Conservation (phyloP, 2,888 invertebrate species). For the Sisyra terminalis region DNA sequence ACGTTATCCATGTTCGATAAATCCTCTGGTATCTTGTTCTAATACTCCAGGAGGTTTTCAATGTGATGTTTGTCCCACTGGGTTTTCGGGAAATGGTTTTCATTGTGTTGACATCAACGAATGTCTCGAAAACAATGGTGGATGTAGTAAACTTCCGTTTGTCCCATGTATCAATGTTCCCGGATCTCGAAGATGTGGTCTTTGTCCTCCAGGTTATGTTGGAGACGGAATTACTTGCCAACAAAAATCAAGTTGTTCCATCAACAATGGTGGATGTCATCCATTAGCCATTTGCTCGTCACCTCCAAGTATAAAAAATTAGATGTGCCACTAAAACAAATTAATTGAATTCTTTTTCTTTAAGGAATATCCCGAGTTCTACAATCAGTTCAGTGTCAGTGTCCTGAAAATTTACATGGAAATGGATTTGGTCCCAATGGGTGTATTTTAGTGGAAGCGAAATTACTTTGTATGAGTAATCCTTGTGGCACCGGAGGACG, state of each 20-base stretch:
- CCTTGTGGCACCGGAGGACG: slow-evolving; percentile 33
- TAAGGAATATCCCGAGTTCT: slow-evolving; percentile 11
- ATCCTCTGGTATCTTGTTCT: slow-evolving; percentile 69
- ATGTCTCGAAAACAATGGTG: slow-evolving; percentile 75
- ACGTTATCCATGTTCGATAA: slow-evolving; percentile 57
- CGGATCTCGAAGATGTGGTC: slow-evolving; percentile 69
- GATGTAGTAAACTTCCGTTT: slow-evolving; percentile 65
- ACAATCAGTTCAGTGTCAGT: slow-evolving; percentile 51
- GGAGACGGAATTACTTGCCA: slow-evolving; percentile 69
- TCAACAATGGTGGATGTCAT: slow-evolving; percentile 78
- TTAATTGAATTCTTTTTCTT: too few species aligned
- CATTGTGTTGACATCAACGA: slow-evolving; percentile 81
- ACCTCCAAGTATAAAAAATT: slow-evolving; percentile 32
- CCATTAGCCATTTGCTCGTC: slow-evolving; percentile 62
- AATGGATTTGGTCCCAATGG: slow-evolving; percentile 65
- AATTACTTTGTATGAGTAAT: slow-evolving; percentile 32
- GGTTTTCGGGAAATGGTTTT: slow-evolving; percentile 77
- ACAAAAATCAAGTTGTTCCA: slow-evolving; percentile 46
- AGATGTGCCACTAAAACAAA: too few species aligned
- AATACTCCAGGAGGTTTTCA: slow-evolving; percentile 79
- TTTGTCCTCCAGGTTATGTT: slow-evolving; percentile 75
- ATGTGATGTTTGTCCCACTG: slow-evolving; percentile 77
- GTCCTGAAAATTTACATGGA: slow-evolving; percentile 63
- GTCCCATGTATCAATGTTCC: slow-evolving; percentile 79
- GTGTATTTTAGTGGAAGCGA: slow-evolving; percentile 36